These are phyloP conservation scores for Limosa lapponica DNA, from an alignment of 2,797 vertebrate species.

Conservation along the genomic window DNA sequence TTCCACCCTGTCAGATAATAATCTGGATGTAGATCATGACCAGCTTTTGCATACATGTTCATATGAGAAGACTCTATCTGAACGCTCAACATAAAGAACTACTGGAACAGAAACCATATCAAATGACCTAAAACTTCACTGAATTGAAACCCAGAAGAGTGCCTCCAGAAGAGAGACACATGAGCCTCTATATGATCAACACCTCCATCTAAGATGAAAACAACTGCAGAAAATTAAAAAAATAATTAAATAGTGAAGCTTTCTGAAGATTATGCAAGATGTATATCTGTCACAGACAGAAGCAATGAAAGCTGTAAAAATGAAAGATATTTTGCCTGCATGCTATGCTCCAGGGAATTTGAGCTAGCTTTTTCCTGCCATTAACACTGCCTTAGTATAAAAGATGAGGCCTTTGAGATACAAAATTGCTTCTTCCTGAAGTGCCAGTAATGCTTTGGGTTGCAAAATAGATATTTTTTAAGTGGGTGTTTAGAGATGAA, in stretches of 20 bases:
- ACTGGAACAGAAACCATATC: background rate
- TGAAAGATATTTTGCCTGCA: background rate
- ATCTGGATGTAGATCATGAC: background rate
- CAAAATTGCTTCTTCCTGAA: background rate
- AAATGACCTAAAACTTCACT: background rate
- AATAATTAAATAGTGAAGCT: background rate
- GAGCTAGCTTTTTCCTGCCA: background rate
- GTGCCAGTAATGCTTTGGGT: background rate
- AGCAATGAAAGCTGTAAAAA: background rate
- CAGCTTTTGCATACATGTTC: background rate
- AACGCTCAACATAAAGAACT: background rate
- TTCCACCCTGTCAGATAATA: background rate
- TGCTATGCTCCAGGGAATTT: background rate
- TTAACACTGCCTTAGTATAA: background rate
- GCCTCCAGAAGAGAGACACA: accelerated
- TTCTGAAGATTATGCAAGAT: background rate
- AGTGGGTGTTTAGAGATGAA: background rate
- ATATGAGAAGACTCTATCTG: background rate
- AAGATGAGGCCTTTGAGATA: background rate
- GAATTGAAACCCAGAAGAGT: background rate
- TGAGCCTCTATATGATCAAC: background rate
- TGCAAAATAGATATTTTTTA: background rate
- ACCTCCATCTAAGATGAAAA: background rate
- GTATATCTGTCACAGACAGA: background rate
- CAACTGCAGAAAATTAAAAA: background rate